Base-by-base conservation (phyloP, 2,113 vertebrate genomes). In the Spilogale gracilis region DNA sequence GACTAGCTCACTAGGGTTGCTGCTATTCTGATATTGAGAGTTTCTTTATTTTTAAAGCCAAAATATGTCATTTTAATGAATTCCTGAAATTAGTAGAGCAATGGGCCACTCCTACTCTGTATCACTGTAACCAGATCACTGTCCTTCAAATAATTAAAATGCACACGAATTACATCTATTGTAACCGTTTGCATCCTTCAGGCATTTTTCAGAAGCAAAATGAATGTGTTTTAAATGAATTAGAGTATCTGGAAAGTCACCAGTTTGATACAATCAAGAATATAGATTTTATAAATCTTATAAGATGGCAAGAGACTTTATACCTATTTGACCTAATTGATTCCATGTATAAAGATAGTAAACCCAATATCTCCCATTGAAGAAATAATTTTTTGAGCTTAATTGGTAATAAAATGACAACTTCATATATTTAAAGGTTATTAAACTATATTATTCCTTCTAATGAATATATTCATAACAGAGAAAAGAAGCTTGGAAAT, bases 391-490 rank as follows among this genome's bases (percentile, higher is more conserved):
- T 91, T 91, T 79, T 92, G 73, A 74, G 12, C 61, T 89, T 97
- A 98, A 97, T 97, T 96, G 79, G 67, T 94, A 97, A 96, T 96
- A 97, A 96, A 97, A 97, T 93, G 54, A 94, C 74, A 94, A 86
- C 86, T 97, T 85, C 58, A 90, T 89, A 76, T 87, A 95, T 86
- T 97, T 98, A 92, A 97, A 95, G 32, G 21, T 95, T 92, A 96
- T 98, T n/a, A 89, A 23, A 21, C 27, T 9, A 13, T 2, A 91
- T 98, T 94, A 93, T 95, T 87, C 89, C 48, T 48, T 85, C 38
- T 50, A 96, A 60, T 92, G 92, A 96, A 65, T 14, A 81, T 67
- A 71, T 95, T 96, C 71, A 80, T 85, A 97, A 95, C 23, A 85
- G 48, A 92, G 83, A 95, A 80, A 73, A 95, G 84, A 95, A 25